Base-by-base conservation (phyloP, 2,797 vertebrate genomes). In the Sebastes kiyomatsui region DNA sequence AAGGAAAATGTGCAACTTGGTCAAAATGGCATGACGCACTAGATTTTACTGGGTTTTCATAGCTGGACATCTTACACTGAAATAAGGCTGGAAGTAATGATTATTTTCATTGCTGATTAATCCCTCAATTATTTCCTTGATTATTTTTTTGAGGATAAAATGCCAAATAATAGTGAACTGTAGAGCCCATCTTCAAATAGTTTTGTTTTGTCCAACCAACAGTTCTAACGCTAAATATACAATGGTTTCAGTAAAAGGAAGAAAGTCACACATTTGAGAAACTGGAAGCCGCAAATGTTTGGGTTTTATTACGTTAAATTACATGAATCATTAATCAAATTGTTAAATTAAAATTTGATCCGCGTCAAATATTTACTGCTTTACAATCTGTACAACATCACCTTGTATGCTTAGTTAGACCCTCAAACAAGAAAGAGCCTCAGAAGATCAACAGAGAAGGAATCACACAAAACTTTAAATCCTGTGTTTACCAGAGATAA, bases 341-440 rank as follows among this genome's bases (percentile, higher is more conserved):
- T 42, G 2, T 2, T 72, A 9, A 69, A 55, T 58, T 25, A n/a
- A 61, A 33, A 28, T 30, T 22, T 52, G 20, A 46, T 11, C 1
- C 3, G 14, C 2, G 14, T 32, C 11, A 22, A 11, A 9, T 49
- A 0, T 49, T 20, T 20, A 49, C 0, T 20, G 46, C 18, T 49
- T 52, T 52, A 52, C 49, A 52, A 8, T 52, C 18, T 52, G 46
- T 52, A 52, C 46, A 62, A 5, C 32, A 54, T 4, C 49, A 35
- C 12, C 18, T 6, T 25, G 27, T 61, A 49, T 7, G 16, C 16
- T 49, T 49, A 49, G 16, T 49, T 49, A 0, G 16, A 49, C 18
- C 42, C 42, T 49, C 16, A 49, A 49, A 49, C 1, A 49, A 49
- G 42, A 49, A 49, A 49, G 16, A 49, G 7, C 16, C 42, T 49